Conservation (phyloP, 92 coral and sea anemone genomes). For the Porites divaricata region DNA sequence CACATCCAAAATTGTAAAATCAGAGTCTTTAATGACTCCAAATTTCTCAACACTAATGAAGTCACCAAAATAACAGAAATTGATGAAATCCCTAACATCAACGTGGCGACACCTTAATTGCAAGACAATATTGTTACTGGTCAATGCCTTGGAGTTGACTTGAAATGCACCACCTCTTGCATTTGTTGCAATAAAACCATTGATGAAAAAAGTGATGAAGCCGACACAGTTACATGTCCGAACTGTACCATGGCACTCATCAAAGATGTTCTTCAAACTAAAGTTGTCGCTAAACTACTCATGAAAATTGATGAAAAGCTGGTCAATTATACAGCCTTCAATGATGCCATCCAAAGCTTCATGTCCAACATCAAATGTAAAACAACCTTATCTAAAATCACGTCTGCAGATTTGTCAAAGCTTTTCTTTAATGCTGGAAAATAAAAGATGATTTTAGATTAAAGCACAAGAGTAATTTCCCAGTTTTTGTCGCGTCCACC, state of each 20-base stretch:
- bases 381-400: constrained; percentile 39
- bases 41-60: constrained; percentile 46
- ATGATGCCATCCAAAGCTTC: constrained; percentile 49
- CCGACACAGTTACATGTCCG: constrained; percentile 5
- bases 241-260: background rate
- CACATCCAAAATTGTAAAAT: constrained; percentile 24
- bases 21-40: constrained; percentile 28
- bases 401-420: constrained; percentile 34
- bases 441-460: constrained; percentile 41
- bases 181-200: constrained; percentile 15
- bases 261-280: background rate
- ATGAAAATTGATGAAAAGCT: constrained; percentile 24
- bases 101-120: constrained; percentile 33
- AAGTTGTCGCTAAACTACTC: constrained; percentile 1
- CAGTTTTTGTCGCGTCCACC: constrained; percentile 60
- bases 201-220: background rate
- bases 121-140: constrained; percentile 54
- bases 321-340: constrained; percentile 40
- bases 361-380: constrained; percentile 28
- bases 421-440: constrained; percentile 41
- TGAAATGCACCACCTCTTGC: constrained; percentile 26
- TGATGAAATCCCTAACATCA: constrained; percentile 44
- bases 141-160: constrained; percentile 32
- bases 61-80: constrained; percentile 40
- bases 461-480: constrained; percentile 43